These are phyloP conservation scores for Mus spretus DNA, from an alignment of 2,797 vertebrate genomes.

Conservation along the genomic window DNA sequence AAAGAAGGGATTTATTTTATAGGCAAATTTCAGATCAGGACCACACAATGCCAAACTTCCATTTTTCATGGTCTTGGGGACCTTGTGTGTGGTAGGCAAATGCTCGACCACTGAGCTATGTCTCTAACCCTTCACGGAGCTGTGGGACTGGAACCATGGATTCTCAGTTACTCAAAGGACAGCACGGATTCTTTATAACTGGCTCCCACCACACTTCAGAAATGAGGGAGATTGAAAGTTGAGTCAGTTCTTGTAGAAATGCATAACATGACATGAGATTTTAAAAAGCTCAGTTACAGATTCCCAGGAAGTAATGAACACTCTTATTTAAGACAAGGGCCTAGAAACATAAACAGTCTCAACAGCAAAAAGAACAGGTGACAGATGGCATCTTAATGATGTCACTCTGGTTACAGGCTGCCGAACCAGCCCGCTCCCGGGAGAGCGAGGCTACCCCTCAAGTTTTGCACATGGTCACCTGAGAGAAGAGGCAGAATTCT, in stretches of 20 bases:
- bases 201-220: constrained; percentile 29
- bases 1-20: neutral
- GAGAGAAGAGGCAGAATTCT: constrained; percentile 50
- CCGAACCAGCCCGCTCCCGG: neutral
- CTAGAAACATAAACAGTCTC: constrained; percentile 10
- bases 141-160: too few species aligned
- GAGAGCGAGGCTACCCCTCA: neutral
- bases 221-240: constrained; percentile 14
- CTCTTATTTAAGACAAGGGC: constrained; percentile 22
- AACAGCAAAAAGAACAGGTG: neutral
- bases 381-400: neutral
- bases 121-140: neutral
- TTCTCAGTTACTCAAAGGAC: neutral
- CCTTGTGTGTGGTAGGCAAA: neutral
- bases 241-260: constrained; percentile 50
- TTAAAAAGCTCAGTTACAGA: neutral
- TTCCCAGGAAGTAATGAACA: neutral
- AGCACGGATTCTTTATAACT: neutral
- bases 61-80: neutral
- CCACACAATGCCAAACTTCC: neutral
- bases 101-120: too few species aligned
- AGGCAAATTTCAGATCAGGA: neutral
- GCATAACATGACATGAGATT: neutral
- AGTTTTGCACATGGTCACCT: neutral
- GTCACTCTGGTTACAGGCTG: neutral